Base-by-base conservation (phyloP, 2,113 vertebrate species). In the Pithys albifrons region DNA sequence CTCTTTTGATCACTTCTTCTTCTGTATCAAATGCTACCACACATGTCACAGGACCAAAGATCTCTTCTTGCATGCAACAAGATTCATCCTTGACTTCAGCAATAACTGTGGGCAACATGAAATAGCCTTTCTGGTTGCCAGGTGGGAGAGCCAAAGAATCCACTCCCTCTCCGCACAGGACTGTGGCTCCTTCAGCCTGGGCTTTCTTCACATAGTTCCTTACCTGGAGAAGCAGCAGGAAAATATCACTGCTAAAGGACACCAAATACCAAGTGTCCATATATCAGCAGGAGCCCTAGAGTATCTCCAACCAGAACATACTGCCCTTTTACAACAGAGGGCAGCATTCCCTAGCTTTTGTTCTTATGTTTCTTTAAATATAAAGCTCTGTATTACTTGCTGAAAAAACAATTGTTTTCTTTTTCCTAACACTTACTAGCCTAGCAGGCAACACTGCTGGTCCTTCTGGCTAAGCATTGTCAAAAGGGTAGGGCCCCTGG, bases 21-120 rank as follows among this genome's bases (percentile, higher is more conserved):
- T 99, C 99, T 1, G 97, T 98, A 93, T 99, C 98, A 66, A 99
- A 99, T 43, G 98, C 96, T 81, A 98, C 98, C 43, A 99, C 92
- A 59, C 99, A 99, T 4, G 98, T 98, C 96, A 99, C 98, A 1
- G 99, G 99, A 31, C 99, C 99, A 75, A 99, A 99, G 94, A 99
- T 99, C 98, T 99, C 99, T 95, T 99, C 99, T 97, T 99, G 99
- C 99, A 99, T 99, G 95, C 99, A 98, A 27, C 97, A 96, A 45
- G 99, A 99, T 45, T 97, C 96, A 76, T 99, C 98, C 14, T 97
- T 95, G 19, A 99, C 64, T 71, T 98, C 98, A 2, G 98, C 93
- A 96, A 99, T 98, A 82, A 99, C 97, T 0, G 99, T 99, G 33
- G 99, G 98, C 33, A 98, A 97, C 98, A 99, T 99, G 93, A 99